Conservation (phyloP, 2,113 vertebrate genomes). For the Procavia capensis region DNA sequence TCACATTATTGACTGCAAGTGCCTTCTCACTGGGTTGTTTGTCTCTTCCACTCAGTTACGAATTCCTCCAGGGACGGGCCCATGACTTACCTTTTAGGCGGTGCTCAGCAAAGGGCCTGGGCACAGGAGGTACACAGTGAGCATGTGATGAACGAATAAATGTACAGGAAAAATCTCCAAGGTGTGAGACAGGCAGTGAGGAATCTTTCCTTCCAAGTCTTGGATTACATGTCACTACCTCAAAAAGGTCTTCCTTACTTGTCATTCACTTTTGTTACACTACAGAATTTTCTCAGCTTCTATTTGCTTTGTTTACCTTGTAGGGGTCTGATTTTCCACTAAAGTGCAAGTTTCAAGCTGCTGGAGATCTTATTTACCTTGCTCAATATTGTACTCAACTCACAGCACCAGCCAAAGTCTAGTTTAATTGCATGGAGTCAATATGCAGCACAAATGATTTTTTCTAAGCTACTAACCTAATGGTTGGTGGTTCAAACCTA, state of each 20-base stretch:
- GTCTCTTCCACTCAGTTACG: not conserved
- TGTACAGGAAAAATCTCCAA: not conserved
- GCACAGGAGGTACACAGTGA: not conserved
- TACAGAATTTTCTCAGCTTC: not conserved
- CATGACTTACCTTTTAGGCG: not conserved
- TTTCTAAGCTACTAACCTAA: too few species aligned
- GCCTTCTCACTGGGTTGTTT: not conserved
- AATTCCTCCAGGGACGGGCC: not conserved
- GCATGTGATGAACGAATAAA: too few species aligned
- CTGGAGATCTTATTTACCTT: not conserved
- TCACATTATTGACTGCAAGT: not conserved
- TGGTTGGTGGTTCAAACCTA: too few species aligned
- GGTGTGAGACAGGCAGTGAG: not conserved
- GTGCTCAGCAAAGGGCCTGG: not conserved
- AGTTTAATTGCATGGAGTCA: too few species aligned
- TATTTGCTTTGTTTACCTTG: constrained; percentile 20
- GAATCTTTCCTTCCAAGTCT: not conserved
- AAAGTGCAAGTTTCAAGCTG: not conserved
- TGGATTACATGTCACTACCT: not conserved
- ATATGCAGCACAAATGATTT: too few species aligned
- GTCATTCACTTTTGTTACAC: not conserved
- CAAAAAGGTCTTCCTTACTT: not conserved
- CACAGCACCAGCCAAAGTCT: not conserved
- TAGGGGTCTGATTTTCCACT: not conserved
- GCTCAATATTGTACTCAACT: not conserved